phyloP scores from a whole-genome alignment of 2,888 invertebrate genomes.

The Hermaeophaga mercurialis region DNA sequence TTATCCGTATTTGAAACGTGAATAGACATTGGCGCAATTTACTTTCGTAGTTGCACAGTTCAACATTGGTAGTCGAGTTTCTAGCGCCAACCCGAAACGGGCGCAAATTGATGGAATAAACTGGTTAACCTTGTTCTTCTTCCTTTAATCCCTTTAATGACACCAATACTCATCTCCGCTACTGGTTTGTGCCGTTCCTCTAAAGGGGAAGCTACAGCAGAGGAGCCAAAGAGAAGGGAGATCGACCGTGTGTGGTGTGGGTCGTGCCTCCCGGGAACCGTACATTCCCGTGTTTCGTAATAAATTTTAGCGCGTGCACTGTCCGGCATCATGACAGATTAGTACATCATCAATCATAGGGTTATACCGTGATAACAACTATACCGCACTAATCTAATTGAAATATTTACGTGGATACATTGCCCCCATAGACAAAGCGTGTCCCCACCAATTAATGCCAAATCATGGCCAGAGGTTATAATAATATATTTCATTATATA shows the following conservation, averaged over 20 bases:
- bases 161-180: not conserved
- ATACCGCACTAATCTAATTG: constrained; percentile 49
- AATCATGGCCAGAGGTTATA: no score
- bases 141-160: no score
- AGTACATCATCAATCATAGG: constrained; percentile 57
- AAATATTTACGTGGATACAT: constrained; percentile 47
- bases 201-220: constrained; percentile 7
- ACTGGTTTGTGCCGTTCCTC: not conserved
- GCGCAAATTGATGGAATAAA: not conserved
- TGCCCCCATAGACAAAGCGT: constrained; percentile 41
- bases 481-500: no score
- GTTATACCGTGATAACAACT: constrained; percentile 47
- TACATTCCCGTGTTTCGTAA: constrained; percentile 45
- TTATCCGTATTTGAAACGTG: no score
- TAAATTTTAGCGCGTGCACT: constrained; percentile 53
- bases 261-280: constrained; percentile 42
- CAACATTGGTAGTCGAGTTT: no score
- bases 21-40: no score
- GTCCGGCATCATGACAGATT: constrained; percentile 57
- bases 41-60: no score
- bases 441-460: constrained; percentile 26
- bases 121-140: no score
- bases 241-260: constrained; percentile 18
- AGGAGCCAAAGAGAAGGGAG: constrained; percentile 20
- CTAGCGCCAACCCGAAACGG: no score